Percentiles rank a stretch among this genome's conserved stretches.
Conservation (phyloP, 2,888 invertebrate species). For the Linnaemya vulpina region DNA sequence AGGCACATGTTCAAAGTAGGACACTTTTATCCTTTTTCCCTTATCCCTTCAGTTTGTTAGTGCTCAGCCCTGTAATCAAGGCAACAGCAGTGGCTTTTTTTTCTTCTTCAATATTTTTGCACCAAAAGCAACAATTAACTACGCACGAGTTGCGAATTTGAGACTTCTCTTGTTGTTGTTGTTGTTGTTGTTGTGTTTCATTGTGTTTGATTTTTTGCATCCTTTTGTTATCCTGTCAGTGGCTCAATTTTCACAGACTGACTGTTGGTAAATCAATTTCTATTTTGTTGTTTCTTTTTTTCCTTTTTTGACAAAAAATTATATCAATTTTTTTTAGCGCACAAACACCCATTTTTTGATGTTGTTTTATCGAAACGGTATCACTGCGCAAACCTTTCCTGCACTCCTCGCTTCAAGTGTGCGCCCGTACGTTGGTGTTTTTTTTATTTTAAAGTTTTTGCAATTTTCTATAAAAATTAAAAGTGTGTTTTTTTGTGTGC, state of each 20-base stretch:
- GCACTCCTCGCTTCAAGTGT: background rate
- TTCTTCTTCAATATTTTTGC: conserved; percentile 22
- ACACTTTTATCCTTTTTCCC: conserved; percentile 52
- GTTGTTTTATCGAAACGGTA: background rate
- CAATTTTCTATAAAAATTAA: conserved; percentile 43
- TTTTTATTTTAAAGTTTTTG: conserved; percentile 21
- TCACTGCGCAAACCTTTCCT: background rate
- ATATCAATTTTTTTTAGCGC: conserved; percentile 49
- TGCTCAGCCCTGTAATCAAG: conserved; percentile 79
- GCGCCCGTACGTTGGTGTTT: conserved; percentile 6
- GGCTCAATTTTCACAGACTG: conserved; percentile 66
- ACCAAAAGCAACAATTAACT: conserved; percentile 74
- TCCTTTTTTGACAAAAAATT: conserved; percentile 51
- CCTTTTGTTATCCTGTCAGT: conserved; percentile 70
- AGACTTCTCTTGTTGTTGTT: conserved; percentile 38
- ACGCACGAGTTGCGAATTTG: conserved; percentile 78
- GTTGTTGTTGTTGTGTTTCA: too few species aligned
- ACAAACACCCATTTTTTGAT: conserved; percentile 15
- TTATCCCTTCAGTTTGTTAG: conserved; percentile 56
- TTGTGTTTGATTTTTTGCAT: conserved; percentile 71
- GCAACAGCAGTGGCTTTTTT: conserved; percentile 62
- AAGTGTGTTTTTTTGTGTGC: conserved; percentile 74
- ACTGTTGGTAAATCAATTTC: conserved; percentile 49
- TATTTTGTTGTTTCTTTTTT: background rate
- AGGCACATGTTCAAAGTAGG: conserved; percentile 61